These are phyloP conservation scores for Pygoscelis adeliae DNA, from an alignment of 2,113 vertebrate species.

Conservation along the genomic window DNA sequence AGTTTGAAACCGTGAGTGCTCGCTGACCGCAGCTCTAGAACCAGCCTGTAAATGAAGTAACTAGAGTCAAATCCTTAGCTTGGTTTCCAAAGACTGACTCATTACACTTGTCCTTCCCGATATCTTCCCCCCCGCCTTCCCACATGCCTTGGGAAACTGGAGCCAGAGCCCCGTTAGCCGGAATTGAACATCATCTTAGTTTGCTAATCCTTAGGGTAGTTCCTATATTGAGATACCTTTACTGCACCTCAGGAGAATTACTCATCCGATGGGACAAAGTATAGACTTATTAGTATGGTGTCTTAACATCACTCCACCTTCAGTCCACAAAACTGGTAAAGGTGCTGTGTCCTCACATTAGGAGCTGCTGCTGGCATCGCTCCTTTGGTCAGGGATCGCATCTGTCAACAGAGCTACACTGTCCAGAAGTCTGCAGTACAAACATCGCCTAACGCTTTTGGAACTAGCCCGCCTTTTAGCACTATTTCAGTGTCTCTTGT, in stretches of 20 bases:
- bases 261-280: not conserved
- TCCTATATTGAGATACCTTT: not conserved
- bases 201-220: not conserved
- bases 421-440: constrained; percentile 38
- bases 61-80: not conserved
- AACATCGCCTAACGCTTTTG: not conserved
- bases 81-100: constrained; percentile 51
- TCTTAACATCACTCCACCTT: not conserved
- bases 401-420: not conserved
- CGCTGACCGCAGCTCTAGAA: constrained; percentile 9
- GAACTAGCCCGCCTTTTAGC: constrained; percentile 24
- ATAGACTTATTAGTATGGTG: not conserved
- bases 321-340: not conserved
- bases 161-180: not conserved
- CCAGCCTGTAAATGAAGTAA: constrained; percentile 32
- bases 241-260: not conserved
- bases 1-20: constrained; percentile 7
- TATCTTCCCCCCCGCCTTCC: not conserved
- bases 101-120: constrained; percentile 12
- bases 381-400: not conserved
- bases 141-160: not conserved
- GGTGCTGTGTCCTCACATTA: not conserved
- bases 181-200: not conserved
- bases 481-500: constrained; percentile 38
- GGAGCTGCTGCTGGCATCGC: not conserved